phyloP scores from a whole-genome alignment of 2,113 vertebrate genomes.

The Sorex araneus region DNA sequence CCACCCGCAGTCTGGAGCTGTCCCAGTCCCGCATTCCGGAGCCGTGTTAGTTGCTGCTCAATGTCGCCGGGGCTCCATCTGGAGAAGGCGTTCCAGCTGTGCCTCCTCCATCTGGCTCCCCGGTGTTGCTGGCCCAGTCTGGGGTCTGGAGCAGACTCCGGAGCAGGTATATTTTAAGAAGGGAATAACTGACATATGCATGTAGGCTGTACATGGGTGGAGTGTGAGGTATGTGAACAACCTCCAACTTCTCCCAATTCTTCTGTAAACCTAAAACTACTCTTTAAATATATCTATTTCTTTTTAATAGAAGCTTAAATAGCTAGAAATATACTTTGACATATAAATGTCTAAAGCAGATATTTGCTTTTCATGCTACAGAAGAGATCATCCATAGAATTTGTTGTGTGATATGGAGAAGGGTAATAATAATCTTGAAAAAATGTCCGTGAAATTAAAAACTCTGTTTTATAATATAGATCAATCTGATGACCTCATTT shows the following conservation, averaged over 20 bases:
- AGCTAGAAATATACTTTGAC: background rate
- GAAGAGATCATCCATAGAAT: background rate
- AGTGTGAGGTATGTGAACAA: background rate
- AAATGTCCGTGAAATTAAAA: conserved; percentile 14
- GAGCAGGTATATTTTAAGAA: background rate
- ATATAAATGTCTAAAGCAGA: background rate
- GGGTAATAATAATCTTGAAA: background rate
- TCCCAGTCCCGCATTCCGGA: no score
- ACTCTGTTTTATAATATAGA: background rate
- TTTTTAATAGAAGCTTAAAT: background rate
- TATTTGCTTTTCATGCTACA: conserved; percentile 27
- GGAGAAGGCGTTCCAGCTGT: no score
- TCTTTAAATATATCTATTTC: background rate
- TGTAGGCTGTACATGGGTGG: background rate
- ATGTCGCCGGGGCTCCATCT: no score
- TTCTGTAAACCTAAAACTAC: background rate
- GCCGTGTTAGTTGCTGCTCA: no score
- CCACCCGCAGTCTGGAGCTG: no score
- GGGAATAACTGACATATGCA: background rate
- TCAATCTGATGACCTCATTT: background rate
- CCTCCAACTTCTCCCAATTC: background rate
- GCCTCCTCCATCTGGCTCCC: no score
- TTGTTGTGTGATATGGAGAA: background rate
- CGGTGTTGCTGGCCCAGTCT: no score
- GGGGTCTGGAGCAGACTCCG: no score